Evolutionary conservation across 2,797 vertebrate species (phyloP).

Genomic region (Gallinago solitaria): DNA sequence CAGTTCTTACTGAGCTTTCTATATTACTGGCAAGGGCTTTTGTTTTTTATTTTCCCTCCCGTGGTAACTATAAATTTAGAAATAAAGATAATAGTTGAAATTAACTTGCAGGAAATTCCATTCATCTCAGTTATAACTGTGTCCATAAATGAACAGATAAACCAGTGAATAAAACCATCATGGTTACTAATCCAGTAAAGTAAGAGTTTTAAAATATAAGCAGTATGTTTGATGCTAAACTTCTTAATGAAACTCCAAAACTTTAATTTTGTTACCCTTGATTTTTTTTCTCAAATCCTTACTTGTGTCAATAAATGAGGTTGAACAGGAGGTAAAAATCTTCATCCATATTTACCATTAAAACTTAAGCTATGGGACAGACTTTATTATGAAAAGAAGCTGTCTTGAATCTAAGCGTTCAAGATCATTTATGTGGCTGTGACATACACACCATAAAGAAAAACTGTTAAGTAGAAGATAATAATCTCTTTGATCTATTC

Average conservation of each 20-base stretch:
- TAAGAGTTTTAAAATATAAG: neutral
- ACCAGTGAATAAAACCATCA: neutral
- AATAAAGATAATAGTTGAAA: neutral
- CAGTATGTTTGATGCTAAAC: neutral
- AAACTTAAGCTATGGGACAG: neutral
- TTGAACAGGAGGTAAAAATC: neutral
- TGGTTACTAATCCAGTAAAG: neutral
- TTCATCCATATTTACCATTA: slow-evolving; percentile 4
- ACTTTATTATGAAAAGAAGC: neutral
- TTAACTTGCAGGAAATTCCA: neutral
- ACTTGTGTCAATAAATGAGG: neutral
- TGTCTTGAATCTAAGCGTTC: neutral
- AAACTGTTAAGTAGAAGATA: neutral
- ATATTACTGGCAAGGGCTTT: neutral
- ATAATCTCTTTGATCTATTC: neutral
- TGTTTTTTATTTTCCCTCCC: neutral
- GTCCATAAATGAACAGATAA: neutral
- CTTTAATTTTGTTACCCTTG: neutral
- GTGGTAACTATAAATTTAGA: neutral
- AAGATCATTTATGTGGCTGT: neutral
- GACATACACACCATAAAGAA: neutral
- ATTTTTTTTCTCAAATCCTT: neutral
- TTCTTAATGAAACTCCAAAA: neutral
- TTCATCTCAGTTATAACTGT: neutral
- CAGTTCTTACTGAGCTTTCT: neutral